Conservation (phyloP, 1,140 invertebrate genomes). For the Brachionus sp. region DNA sequence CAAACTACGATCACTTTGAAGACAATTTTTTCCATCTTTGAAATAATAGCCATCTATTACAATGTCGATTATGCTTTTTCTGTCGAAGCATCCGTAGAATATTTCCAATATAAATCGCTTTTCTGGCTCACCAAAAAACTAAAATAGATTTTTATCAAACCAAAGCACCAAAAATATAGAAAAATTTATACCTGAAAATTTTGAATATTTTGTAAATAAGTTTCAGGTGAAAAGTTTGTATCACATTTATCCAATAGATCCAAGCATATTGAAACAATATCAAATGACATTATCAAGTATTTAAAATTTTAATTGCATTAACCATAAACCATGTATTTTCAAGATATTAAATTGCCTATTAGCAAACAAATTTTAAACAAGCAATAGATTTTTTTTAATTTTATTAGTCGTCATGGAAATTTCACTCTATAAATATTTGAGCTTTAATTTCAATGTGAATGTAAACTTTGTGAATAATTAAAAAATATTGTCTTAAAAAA, state of each 20-base stretch:
- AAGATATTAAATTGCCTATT: constrained; percentile 10
- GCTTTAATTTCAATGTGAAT: constrained; percentile 25
- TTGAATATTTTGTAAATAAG: constrained; percentile 8
- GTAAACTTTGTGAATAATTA: background rate
- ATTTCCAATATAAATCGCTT: constrained; percentile 6
- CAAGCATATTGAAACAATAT: constrained; percentile 10
- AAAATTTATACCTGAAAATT: background rate
- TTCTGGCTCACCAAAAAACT: background rate
- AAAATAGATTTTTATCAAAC: background rate
- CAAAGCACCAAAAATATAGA: background rate
- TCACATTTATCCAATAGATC: constrained; percentile 10
- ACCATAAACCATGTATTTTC: background rate
- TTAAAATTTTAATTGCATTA: background rate
- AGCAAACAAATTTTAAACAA: constrained; percentile 18
- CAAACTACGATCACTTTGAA: constrained; percentile 3
- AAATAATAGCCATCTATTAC: constrained; percentile 25
- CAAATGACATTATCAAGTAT: background rate
- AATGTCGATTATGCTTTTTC: background rate
- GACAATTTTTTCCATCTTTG: constrained; percentile 36
- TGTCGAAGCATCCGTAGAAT: constrained; percentile 36
- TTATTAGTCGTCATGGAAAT: constrained; percentile 27
- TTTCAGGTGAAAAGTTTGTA: constrained; percentile 26
- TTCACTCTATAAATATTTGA: constrained; percentile 17
- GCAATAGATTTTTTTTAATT: background rate
- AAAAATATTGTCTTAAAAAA: background rate